Percentiles rank a stretch among this genome's conserved stretches.
phyloP scores from a whole-genome alignment of 30 jellyfish, hydroid and myxozoan species.

The Turritopsis rubra region DNA sequence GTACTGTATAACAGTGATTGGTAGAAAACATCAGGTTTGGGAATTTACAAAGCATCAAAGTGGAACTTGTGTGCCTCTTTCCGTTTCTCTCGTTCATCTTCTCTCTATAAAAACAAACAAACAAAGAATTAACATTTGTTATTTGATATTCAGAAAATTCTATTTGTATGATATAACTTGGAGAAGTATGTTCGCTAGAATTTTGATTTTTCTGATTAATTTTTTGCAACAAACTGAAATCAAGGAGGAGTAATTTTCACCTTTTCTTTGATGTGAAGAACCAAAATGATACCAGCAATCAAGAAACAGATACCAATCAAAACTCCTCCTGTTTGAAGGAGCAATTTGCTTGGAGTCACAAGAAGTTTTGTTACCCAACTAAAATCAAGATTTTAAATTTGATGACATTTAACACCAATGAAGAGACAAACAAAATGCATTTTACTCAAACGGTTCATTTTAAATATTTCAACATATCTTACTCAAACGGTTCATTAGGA shows the following conservation, averaged over 20 bases:
- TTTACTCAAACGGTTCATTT: constrained; percentile 91
- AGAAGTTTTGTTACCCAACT: constrained; percentile 95
- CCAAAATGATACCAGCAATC: constrained; percentile 81
- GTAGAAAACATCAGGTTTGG: no score
- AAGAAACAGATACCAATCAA: constrained; percentile 88
- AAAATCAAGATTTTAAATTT: no score
- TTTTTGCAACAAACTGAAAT: neutral
- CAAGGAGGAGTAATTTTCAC: constrained; percentile 22
- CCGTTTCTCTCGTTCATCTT: constrained; percentile 91
- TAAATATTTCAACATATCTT: no score
- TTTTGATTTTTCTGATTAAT: no score
- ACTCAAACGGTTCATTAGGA: constrained; percentile 86
- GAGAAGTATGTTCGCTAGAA: no score
- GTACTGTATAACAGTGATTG: no score
- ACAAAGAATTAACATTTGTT: neutral
- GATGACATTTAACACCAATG: no score
- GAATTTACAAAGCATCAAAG: constrained; percentile 78
- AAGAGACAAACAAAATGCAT: neutral
- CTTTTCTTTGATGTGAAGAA: constrained; percentile 90
- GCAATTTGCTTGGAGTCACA: constrained; percentile 83
- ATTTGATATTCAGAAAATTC: no score
- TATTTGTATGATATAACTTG: no score
- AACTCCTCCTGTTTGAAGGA: constrained; percentile 92
- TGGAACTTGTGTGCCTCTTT: constrained; percentile 97
- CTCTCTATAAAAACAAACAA: constrained; percentile 47